Percentiles rank a stretch among this genome's conserved stretches.
Evolutionary conservation across 2,797 vertebrate species (phyloP).

Genomic region (Gila robusta): DNA sequence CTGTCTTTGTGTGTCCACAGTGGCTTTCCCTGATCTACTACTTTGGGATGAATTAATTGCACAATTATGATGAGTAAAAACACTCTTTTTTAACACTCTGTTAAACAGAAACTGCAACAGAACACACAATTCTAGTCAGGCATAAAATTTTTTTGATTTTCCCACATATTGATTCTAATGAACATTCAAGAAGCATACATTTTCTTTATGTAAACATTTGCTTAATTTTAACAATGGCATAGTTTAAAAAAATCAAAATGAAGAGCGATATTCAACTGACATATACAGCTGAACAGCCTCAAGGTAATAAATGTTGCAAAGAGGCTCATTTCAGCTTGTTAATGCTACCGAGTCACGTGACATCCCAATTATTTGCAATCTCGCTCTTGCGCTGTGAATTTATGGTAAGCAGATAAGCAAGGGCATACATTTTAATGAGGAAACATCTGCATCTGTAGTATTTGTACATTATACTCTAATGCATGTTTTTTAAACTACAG

Average conservation of each 20-base stretch:
- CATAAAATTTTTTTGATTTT: not conserved
- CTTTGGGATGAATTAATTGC: not conserved
- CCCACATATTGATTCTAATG: not conserved
- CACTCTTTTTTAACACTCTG: too few relatives aligned
- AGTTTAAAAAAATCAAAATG: not conserved
- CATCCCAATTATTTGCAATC: constrained; percentile 26
- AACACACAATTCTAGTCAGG: not conserved
- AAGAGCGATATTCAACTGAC: not conserved
- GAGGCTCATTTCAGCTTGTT: constrained; percentile 33
- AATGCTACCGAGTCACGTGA: constrained; percentile 25
- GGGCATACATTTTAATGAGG: constrained; percentile 15
- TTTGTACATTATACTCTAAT: constrained; percentile 28
- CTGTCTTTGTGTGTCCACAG: not conserved
- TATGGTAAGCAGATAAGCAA: constrained; percentile 5
- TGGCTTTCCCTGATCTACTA: not conserved
- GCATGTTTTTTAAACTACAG: not conserved
- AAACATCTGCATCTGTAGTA: constrained; percentile 14
- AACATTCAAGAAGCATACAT: not conserved
- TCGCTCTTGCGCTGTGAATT: constrained; percentile 27
- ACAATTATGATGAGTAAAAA: not conserved
- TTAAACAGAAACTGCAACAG: not conserved
- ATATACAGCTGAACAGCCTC: constrained; percentile 10
- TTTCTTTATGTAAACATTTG: not conserved
- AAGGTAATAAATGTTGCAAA: constrained; percentile 36
- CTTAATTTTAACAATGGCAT: not conserved